Base-by-base conservation (phyloP, 1,140 invertebrate genomes). In the Acyrthosiphon pisum region DNA sequence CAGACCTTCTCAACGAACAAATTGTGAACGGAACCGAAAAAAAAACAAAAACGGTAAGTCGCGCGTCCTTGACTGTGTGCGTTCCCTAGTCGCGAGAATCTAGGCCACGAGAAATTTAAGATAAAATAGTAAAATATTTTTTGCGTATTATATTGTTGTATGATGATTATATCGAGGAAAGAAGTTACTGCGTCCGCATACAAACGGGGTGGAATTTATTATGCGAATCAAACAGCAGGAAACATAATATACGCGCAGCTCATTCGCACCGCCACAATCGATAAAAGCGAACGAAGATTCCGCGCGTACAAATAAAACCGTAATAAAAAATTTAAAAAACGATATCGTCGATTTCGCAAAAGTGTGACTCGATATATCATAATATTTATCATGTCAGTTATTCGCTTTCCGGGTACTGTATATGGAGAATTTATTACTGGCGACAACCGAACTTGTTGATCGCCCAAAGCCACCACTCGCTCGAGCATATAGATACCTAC, bases 41-140 rank as follows among this genome's bases (percentile, higher is more conserved):
- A 60, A 60, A 68, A 76, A 76, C 26, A 60, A 90, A 60, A 60
- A 90, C 37, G 89, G 35, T 56, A 53, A 89, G 87, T 53, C 50
- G 35, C 50, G 50, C 20, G 89, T 90, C 89, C 89, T 90, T 90
- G 89, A 90, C 53, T 90, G 35, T 90, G 50, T 6, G 41, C 26
- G 53, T 68, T 44, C 56, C 53, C 37, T 68, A n/a, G 56, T 41
- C 6, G 23, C 9, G 7, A 0, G 37, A 90, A 90, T 68, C 89
- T 90, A 90, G 56, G 89, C 53, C 89, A 35, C 60, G 89, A 68
- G 53, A 30, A 68, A 90, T 90, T 60, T 50, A 35, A 50, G n/a
- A 50, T 35, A 30, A 37, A 81, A 53, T 23, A 76, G 41, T 26
- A 84, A 23, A 26, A 84, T 41, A 76, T 76, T 76, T 14, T 76